A percentile compares a stretch with the other conserved stretches of the same genome.
These are phyloP conservation scores for Drosophila elegans DNA, from an alignment of 1,140 invertebrate species.

Conservation along the genomic window DNA sequence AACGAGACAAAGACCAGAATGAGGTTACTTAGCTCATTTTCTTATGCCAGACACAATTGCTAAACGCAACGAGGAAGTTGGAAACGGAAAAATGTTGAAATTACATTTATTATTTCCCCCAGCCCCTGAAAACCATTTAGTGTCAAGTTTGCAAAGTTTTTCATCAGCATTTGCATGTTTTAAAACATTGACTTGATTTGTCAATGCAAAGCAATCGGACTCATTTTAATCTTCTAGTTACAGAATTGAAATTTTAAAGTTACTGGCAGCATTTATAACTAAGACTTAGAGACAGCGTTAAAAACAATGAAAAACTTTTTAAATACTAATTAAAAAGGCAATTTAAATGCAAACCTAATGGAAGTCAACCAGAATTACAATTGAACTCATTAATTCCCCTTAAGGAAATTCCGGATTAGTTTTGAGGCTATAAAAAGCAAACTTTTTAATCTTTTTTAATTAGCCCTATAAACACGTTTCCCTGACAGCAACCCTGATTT, in stretches of 20 bases:
- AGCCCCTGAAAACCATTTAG: slow-evolving; percentile 38
- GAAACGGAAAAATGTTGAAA: slow-evolving; percentile 55
- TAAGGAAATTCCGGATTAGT: not conserved
- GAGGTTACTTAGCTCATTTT: slow-evolving; percentile 56
- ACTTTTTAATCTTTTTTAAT: too few species aligned
- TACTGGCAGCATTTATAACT: slow-evolving; percentile 13
- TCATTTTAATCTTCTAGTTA: slow-evolving; percentile 22
- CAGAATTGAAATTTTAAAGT: not conserved
- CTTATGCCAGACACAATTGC: slow-evolving; percentile 57
- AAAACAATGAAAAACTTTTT: slow-evolving; percentile 43
- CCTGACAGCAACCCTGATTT: too few species aligned
- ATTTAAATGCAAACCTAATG: slow-evolving; percentile 67
- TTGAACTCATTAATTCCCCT: slow-evolving; percentile 21
- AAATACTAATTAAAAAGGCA: slow-evolving; percentile 60
- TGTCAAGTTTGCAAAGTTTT: slow-evolving; percentile 33
- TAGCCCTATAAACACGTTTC: too few species aligned
- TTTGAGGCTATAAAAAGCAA: not conserved
- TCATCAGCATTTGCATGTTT: slow-evolving; percentile 21
- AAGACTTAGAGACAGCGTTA: not conserved
- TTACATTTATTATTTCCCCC: slow-evolving; percentile 67
- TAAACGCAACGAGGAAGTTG: slow-evolving; percentile 17
- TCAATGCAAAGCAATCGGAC: slow-evolving; percentile 17
- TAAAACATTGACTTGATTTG: slow-evolving; percentile 38
- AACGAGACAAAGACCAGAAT: slow-evolving; percentile 14
- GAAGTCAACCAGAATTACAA: slow-evolving; percentile 23